These are phyloP conservation scores for Hydrotaea cyrtoneurina DNA, from an alignment of 2,888 invertebrate species.

Conservation along the genomic window DNA sequence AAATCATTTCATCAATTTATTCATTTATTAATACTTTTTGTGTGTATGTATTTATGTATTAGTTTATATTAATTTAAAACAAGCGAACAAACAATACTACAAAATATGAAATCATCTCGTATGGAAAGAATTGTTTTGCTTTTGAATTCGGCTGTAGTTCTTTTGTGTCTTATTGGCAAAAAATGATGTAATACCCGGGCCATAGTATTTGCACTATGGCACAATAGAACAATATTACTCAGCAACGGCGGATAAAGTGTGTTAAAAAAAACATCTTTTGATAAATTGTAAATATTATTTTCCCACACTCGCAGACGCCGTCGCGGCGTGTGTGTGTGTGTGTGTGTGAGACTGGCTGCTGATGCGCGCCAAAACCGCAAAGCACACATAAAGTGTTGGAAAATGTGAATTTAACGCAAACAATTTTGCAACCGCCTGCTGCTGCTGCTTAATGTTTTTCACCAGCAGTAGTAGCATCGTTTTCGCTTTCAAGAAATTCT, in stretches of 20 bases:
- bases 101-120: slow-evolving; percentile 18
- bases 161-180: slow-evolving; percentile 1
- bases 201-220: not conserved
- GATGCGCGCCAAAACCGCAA: slow-evolving; percentile 13
- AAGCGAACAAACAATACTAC: not conserved
- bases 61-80: slow-evolving; percentile 5
- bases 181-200: slow-evolving; percentile 24
- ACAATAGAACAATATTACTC: not conserved
- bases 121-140: slow-evolving; percentile 30
- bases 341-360: not conserved
- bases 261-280: slow-evolving; percentile 10
- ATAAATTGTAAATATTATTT: slow-evolving; percentile 37
- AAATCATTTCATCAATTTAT: not conserved
- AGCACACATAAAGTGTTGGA: slow-evolving; percentile 8
- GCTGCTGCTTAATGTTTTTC: not conserved
- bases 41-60: not conserved
- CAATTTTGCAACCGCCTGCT: no score
- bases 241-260: slow-evolving; percentile 11
- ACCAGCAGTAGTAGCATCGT: not conserved
- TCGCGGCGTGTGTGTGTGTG: not conserved
- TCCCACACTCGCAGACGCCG: slow-evolving; percentile 15
- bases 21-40: not conserved
- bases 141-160: not conserved
- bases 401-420: not conserved
- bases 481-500: slow-evolving; percentile 58